phyloP scores from a whole-genome alignment of 2,797 vertebrate genomes.

The Paratrypauchen microcephalus region DNA sequence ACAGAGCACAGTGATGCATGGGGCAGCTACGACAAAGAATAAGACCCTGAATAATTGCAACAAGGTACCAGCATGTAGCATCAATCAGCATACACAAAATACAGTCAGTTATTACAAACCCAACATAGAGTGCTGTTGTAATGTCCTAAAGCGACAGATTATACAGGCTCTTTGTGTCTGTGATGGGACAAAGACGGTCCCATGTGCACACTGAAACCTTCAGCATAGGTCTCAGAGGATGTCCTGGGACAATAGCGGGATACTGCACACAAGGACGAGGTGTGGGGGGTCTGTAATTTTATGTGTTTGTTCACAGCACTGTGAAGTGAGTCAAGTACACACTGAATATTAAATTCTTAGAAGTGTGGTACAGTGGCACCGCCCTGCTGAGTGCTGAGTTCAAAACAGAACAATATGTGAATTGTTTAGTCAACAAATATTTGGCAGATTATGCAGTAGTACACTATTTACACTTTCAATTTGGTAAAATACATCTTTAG shows the following conservation, averaged over 20 bases:
- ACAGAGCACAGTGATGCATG: background rate
- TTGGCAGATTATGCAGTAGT: conserved; percentile 2
- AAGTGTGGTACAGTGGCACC: conserved; percentile 7
- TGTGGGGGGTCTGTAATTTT: conserved; percentile 25
- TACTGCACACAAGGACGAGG: conserved; percentile 33
- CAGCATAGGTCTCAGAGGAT: conserved; percentile 46
- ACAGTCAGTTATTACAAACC: conserved; percentile 37
- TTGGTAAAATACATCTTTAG: background rate
- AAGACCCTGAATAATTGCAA: conserved; percentile 53
- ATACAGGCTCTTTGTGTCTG: conserved; percentile 19
- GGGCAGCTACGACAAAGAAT: conserved; percentile 15
- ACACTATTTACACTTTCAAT: background rate
- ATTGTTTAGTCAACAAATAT: conserved; percentile 12
- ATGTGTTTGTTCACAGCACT: conserved; percentile 29
- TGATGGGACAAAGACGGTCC: conserved; percentile 16
- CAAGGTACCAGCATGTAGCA: conserved; percentile 47
- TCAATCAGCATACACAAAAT: conserved; percentile 47
- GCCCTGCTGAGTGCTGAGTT: conserved; percentile 16
- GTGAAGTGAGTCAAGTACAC: conserved; percentile 1
- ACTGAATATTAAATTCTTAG: conserved; percentile 34
- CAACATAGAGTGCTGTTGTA: conserved; percentile 16
- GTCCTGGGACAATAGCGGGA: conserved; percentile 52
- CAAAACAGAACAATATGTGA: background rate
- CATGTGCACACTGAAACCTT: conserved; percentile 32
- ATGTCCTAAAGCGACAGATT: conserved; percentile 29